Conservation (phyloP, 2,888 invertebrate species). For the Thera obeliscata region DNA sequence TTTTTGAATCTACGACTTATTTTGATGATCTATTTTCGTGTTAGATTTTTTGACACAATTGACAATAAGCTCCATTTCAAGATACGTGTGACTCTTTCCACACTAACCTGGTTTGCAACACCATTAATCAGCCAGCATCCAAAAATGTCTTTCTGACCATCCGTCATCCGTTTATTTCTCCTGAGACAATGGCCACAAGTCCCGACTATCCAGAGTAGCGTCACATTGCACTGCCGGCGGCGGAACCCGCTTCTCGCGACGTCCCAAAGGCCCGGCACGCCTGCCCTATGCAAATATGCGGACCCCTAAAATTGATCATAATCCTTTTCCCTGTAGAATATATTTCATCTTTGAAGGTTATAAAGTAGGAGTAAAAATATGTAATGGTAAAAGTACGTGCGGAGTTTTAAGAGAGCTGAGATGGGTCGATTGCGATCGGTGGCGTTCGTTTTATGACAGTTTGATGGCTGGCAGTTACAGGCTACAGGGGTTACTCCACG, state of each 20-base stretch:
- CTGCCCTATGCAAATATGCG: conserved; percentile 78
- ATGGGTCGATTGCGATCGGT: conserved; percentile 17
- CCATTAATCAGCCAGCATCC: conserved; percentile 38
- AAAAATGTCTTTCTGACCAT: conserved; percentile 32
- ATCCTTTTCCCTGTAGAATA: conserved; percentile 50
- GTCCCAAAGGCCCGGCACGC: conserved; percentile 61
- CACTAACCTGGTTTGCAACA: conserved; percentile 18
- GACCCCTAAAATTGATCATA: conserved; percentile 65
- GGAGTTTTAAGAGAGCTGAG: conserved; percentile 31
- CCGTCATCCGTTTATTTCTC: conserved; percentile 42
- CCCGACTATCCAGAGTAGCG: conserved; percentile 60
- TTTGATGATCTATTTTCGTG: too few relatives aligned
- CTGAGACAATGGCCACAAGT: conserved; percentile 48
- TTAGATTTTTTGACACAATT: too few relatives aligned
- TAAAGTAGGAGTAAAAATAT: conserved; percentile 46
- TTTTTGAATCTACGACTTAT: too few relatives aligned
- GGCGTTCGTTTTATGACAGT: conserved; percentile 21
- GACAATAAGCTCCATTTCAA: background rate
- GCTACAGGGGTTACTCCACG: background rate
- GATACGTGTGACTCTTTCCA: conserved; percentile 1
- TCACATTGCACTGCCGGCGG: conserved; percentile 60
- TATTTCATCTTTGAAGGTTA: conserved; percentile 47
- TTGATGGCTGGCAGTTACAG: conserved; percentile 9
- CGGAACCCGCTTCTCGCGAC: conserved; percentile 51
- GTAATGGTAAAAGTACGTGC: conserved; percentile 42